phyloP scores from a whole-genome alignment of 2,888 invertebrate genomes.

The Cosmia pyralina region DNA sequence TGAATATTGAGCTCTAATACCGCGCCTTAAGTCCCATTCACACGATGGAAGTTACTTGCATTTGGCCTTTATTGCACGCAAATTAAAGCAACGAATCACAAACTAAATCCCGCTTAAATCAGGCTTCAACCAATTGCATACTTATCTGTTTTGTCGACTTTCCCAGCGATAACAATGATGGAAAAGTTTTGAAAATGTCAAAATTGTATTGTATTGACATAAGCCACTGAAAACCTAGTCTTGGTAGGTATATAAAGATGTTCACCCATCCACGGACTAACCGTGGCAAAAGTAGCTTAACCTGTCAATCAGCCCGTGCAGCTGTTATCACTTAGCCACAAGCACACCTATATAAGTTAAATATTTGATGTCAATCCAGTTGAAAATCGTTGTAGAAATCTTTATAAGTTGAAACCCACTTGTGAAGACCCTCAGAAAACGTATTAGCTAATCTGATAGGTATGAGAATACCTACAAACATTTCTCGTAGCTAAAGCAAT shows the following conservation, averaged over 20 bases:
- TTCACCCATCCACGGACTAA: no score
- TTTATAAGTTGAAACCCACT: no score
- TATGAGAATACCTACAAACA: conserved; percentile 10
- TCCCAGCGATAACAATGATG: background rate
- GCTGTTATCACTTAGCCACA: no score
- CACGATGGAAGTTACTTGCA: background rate
- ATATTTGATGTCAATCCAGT: background rate
- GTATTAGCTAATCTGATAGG: background rate
- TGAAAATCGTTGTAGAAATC: background rate
- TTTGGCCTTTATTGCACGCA: background rate
- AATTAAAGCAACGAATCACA: background rate
- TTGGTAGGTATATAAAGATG: no score
- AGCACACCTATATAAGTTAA: no score
- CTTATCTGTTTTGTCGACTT: background rate
- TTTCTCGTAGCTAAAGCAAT: conserved; percentile 19
- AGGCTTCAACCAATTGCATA: no score
- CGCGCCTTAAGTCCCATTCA: background rate
- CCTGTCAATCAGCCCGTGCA: no score
- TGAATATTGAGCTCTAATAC: no score
- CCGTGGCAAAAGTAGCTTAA: no score
- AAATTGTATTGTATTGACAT: background rate
- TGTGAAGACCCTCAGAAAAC: background rate
- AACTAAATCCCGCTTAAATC: no score
- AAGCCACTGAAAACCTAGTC: background rate
- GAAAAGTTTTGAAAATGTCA: background rate